Evolutionary conservation across 2,113 vertebrate genomes (phyloP).

Genomic region (Dipodomys ordii): DNA sequence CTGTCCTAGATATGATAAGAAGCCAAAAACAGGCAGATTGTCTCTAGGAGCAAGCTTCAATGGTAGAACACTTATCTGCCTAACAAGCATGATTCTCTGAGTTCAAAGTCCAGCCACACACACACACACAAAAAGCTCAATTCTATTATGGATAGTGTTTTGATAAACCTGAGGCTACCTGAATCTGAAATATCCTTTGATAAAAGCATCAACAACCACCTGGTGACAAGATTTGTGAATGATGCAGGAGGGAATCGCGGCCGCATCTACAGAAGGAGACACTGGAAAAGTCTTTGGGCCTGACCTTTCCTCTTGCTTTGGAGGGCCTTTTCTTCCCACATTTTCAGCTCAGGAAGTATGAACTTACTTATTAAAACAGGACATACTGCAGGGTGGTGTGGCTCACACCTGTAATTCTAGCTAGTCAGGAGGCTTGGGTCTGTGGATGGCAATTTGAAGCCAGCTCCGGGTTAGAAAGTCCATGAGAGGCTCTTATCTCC

Average conservation of each 20-base stretch:
- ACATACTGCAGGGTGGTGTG: constrained; percentile 87
- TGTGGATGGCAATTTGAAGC: no score
- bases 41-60: no score
- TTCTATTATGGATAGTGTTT: constrained; percentile 89
- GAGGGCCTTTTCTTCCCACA: no score
- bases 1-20: no score
- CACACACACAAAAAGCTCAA: constrained; percentile 77
- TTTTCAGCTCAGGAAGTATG: constrained; percentile 90
- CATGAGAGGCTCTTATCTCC: no score
- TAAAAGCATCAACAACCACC: constrained; percentile 93
- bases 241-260: constrained; percentile 97
- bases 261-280: constrained; percentile 93
- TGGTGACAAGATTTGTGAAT: constrained; percentile 94
- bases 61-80: no score
- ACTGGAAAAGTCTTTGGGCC: constrained; percentile 96
- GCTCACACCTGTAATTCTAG: no score
- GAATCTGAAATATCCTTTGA: constrained; percentile 91
- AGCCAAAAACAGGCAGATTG: no score
- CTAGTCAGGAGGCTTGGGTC: no score
- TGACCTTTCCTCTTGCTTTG: constrained; percentile 87
- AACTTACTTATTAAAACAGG: constrained; percentile 91
- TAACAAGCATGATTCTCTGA: no score
- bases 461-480: no score
- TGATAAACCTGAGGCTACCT: constrained; percentile 88
- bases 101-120: no score